Evolutionary conservation across 2,888 invertebrate species (phyloP).

Genomic region (Harpalus rubripes): DNA sequence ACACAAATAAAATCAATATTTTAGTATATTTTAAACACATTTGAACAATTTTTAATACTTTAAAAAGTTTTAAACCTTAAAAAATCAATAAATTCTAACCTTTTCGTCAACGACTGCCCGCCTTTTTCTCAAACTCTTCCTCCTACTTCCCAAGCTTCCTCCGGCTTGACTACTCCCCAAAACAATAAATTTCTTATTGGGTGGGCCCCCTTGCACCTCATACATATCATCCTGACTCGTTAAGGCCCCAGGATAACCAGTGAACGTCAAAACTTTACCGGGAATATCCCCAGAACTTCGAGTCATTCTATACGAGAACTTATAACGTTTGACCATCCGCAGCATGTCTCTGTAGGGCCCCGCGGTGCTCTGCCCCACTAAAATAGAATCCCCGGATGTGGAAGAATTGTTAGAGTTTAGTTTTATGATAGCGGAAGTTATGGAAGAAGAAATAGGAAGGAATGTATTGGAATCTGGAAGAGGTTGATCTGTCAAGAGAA

Average conservation of each 20-base stretch:
- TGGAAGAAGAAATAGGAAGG: slow-evolving; percentile 75
- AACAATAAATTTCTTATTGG: slow-evolving; percentile 21
- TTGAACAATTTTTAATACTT: too few species aligned
- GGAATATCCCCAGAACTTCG: slow-evolving; percentile 80
- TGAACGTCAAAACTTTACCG: slow-evolving; percentile 86
- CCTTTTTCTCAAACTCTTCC: slow-evolving; percentile 23
- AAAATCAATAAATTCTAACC: not conserved
- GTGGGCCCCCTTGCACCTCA: slow-evolving; percentile 76
- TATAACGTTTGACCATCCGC: slow-evolving; percentile 90
- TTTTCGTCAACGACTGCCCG: not conserved
- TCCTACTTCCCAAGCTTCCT: not conserved
- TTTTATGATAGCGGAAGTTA: slow-evolving; percentile 82
- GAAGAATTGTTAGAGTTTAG: slow-evolving; percentile 72
- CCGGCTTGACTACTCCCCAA: slow-evolving; percentile 10
- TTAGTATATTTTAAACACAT: too few species aligned
- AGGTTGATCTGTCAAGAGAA: slow-evolving; percentile 77
- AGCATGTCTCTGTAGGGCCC: slow-evolving; percentile 85
- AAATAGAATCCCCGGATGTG: slow-evolving; percentile 79
- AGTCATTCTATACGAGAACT: slow-evolving; percentile 85
- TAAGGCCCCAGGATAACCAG: slow-evolving; percentile 90
- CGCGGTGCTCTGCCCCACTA: slow-evolving; percentile 90
- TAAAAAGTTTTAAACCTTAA: too few species aligned
- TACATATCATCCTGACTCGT: slow-evolving; percentile 93
- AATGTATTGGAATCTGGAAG: slow-evolving; percentile 72
- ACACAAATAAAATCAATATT: too few species aligned